phyloP scores from a whole-genome alignment of 2,797 vertebrate species.

The Anguilla anguilla region DNA sequence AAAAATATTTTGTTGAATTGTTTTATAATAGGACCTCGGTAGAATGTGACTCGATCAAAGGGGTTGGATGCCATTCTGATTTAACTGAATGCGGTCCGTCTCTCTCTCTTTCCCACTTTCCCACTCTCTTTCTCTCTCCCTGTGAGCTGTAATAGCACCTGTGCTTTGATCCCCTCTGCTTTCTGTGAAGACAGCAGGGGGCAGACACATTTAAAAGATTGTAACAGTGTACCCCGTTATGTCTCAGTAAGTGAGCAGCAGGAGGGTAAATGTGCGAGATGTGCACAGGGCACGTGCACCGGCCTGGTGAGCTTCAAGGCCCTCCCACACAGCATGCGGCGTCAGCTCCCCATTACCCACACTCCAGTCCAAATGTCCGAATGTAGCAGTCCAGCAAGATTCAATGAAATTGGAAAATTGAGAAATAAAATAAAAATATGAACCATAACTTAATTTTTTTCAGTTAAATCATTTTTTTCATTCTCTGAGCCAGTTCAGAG shows the following conservation, averaged over 20 bases:
- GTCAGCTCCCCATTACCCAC: not conserved
- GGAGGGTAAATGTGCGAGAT: constrained; percentile 14
- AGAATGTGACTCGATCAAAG: constrained; percentile 23
- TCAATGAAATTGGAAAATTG: not conserved
- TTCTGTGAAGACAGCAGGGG: constrained; percentile 24
- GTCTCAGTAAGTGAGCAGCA: constrained; percentile 22
- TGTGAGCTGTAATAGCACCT: constrained; percentile 49
- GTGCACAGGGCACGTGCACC: constrained; percentile 2
- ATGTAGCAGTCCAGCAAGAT: not conserved
- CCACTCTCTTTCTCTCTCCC: constrained; percentile 38
- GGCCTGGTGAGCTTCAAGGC: constrained; percentile 1
- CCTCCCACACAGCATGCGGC: not conserved
- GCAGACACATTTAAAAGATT: constrained; percentile 16
- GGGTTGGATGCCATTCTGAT: constrained; percentile 25
- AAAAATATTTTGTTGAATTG: constrained; percentile 9
- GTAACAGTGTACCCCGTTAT: constrained; percentile 1
- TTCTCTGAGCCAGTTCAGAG: not conserved
- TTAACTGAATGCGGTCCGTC: constrained; percentile 36
- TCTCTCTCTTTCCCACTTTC: constrained; percentile 41
- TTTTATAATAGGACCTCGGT: constrained; percentile 38
- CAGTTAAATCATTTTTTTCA: not conserved
- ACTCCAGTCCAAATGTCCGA: not conserved
- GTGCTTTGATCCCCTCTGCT: constrained; percentile 56
- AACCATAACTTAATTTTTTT: not conserved
- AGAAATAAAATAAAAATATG: not conserved